Base-by-base conservation (phyloP, 1,140 invertebrate genomes). In the Ditylenchus dipsaci region DNA sequence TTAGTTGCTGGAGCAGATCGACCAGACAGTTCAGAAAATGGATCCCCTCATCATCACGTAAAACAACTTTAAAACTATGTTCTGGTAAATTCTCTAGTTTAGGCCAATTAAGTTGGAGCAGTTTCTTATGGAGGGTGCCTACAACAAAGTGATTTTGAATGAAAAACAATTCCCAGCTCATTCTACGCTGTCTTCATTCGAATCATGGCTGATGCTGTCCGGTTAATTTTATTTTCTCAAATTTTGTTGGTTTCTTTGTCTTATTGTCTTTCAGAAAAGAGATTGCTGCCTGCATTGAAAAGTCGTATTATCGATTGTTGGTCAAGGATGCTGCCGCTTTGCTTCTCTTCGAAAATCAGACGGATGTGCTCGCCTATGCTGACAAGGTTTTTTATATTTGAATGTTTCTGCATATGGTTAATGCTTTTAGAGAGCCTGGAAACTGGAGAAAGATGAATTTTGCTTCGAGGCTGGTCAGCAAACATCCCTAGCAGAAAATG, bases 121-220 rank as follows among this genome's bases (percentile, higher is more conserved):
- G 82, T 97, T 94, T 85, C 87, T 98, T 49, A 98, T 98, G 94
- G 96, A 98, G 85, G 95, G 96, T 30, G 93, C 91, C 68, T 99
- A 97, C 81, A 97, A 97, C 84, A 98, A 98, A 86, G 89, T 90
- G 15, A 76, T 77, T 80, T 83, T 91, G 49, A 53, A 19, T 3
- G 89, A 94, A 91, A 89, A 53, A 94, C 94, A 85, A 93, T 97
- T n/a, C 95, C 95, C 59, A 91, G 93, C 11, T 90, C 91, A 68
- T 91, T 90, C 64, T 98, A 97, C 84, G 93, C 91, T 67, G 91
- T 93, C 76, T 99, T 99, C 83, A 97, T 98, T 86, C 93, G 97
- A 78, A 93, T 95, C 77, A 85, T 98, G 33, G 33, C 33, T 38
- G 33, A 38, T 11, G 33, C 33, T 38, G 33, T 38, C 11, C 33